Evolutionary conservation across 2,797 vertebrate species (phyloP).

Genomic region (Syncerus caffer): DNA sequence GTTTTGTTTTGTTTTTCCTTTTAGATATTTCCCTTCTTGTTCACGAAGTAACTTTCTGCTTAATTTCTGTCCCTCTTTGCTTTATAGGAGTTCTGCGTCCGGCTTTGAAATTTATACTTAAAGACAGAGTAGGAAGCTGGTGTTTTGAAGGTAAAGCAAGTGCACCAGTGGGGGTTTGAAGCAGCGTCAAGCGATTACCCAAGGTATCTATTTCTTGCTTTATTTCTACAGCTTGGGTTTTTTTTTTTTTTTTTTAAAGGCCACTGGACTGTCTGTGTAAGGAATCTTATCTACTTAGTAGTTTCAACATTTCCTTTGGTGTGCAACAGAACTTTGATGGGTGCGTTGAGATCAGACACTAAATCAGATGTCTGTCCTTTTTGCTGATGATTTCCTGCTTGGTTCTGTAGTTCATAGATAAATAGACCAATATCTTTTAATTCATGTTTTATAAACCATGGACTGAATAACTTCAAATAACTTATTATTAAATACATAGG

Average conservation of each 20-base stretch:
- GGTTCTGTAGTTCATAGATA: not conserved
- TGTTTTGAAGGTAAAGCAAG: constrained; percentile 21
- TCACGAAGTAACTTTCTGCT: constrained; percentile 2
- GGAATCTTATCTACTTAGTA: not conserved
- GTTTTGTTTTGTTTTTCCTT: not conserved
- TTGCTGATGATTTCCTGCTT: not conserved
- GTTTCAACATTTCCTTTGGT: not conserved
- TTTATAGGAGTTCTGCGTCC: constrained; percentile 25
- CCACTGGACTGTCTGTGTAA: not conserved
- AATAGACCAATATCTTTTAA: not conserved
- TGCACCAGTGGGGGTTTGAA: not conserved
- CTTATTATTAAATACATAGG: not conserved
- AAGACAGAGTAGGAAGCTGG: constrained; percentile 14
- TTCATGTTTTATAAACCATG: not conserved
- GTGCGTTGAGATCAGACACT: not conserved
- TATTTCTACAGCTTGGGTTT: not conserved
- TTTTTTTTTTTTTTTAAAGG: no score
- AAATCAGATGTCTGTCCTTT: not conserved
- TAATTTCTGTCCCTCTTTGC: not conserved
- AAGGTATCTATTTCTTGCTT: constrained; percentile 59
- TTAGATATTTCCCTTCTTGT: not conserved
- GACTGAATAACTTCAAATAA: not conserved
- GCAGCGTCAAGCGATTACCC: not conserved
- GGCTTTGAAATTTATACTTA: not conserved
- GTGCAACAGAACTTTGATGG: not conserved